Percentiles rank a stretch among this genome's conserved stretches.
phyloP scores from a whole-genome alignment of 2,888 invertebrate species.

The Drosophila pseudotakahashii region DNA sequence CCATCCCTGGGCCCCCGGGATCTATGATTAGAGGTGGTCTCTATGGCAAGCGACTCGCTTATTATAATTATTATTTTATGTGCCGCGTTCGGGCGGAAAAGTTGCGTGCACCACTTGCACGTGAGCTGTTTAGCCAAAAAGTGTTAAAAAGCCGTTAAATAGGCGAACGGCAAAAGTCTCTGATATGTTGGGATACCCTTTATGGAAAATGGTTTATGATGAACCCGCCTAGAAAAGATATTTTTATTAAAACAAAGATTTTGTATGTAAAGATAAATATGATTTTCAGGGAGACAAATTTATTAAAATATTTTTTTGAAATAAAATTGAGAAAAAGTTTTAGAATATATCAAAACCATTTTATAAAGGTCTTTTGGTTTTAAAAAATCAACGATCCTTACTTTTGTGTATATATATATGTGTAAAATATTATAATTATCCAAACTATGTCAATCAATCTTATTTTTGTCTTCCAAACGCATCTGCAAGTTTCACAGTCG shows the following conservation, averaged over 20 bases:
- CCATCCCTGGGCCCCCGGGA: constrained; percentile 22
- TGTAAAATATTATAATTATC: no score
- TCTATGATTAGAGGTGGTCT: constrained; percentile 67
- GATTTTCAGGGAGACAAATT: no score
- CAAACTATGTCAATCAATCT: no score
- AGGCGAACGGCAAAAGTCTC: constrained; percentile 38
- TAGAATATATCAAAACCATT: not conserved
- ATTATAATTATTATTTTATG: constrained; percentile 75
- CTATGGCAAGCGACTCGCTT: constrained; percentile 47
- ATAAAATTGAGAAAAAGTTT: no score
- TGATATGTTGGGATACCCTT: constrained; percentile 14
- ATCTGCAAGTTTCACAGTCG: not conserved
- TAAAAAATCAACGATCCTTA: no score
- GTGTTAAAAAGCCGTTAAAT: constrained; percentile 75
- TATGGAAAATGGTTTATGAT: not conserved
- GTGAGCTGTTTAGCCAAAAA: constrained; percentile 76
- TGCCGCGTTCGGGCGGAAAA: constrained; percentile 23
- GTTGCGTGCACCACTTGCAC: constrained; percentile 64
- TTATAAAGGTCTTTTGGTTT: no score
- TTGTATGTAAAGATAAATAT: no score
- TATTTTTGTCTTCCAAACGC: no score
- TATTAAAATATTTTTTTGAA: no score
- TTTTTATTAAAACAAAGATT: no score
- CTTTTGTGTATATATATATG: no score
- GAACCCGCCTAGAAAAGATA: not conserved